Evolutionary conservation across 2,888 invertebrate genomes (phyloP), one percentile per base, ranked within the genome.

Genomic region (Trachelus stipa): DNA sequence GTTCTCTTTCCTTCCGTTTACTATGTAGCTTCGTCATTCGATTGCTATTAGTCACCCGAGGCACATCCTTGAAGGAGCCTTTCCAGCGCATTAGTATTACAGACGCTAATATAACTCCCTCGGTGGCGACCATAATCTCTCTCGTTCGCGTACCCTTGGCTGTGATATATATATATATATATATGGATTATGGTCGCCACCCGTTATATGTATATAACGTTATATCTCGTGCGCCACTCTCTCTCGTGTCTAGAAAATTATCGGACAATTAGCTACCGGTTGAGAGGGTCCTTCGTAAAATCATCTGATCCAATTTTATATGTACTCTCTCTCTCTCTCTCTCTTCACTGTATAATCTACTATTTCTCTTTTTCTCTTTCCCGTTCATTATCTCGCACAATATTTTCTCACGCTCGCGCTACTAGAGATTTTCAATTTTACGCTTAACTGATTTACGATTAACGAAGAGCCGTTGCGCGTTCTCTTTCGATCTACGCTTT

Each of bases 21-120:
- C 56, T 56, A 56, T 56, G 56, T 56, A 56, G 56, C 56, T 56
- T 56, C 23, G 56, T 56, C 56, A 56, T 56, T 56, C 56, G 23
- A 15, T 23, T 76, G 78, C 81, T 81, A 81, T 84, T 81, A 83
- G 81, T 78, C 79, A 77, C 68, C 69, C 79, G 74, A 73, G 69
- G 68, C 40, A 75, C 80, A 79, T 80, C 75, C 81, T 68, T 56
- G 31, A 31, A 71, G 33, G 31, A 31, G 71, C 71, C 33, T 71
- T 71, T 71, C 71, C 71, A 71, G 71, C 71, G 31, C 71, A 71
- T 71, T 34, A 34, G 71, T 23, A 71, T 34, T 71, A 31, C 31
- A 31, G 33, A 34, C 23, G 23, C 56, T 56, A 23, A 23, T 56
- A 56, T 23, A 56, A 23, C 23, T 56, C 9, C 56, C 56, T 56